A percentile compares a stretch with the other conserved stretches of the same genome.
Conservation (phyloP, 2,113 vertebrate genomes). For the Phycodurus eques region DNA sequence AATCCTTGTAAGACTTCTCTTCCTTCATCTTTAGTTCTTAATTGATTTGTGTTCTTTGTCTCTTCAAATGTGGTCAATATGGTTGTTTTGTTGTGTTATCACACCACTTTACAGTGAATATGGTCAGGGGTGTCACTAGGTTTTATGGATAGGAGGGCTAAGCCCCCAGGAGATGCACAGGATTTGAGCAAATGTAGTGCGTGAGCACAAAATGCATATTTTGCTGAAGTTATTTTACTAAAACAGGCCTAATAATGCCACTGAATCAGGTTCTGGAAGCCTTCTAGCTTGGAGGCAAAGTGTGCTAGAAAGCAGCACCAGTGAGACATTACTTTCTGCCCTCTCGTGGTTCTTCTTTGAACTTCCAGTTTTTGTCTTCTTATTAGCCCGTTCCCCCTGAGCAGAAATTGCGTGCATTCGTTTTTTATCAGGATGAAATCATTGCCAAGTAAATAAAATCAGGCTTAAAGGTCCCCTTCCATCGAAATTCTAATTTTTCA, state of each 20-base stretch:
- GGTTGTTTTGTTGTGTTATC: constrained; percentile 2
- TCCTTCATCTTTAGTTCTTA: constrained; percentile 23
- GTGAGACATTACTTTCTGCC: background rate
- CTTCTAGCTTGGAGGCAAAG: background rate
- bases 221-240: no score
- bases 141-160: no score
- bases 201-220: no score
- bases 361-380: background rate
- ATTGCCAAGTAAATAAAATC: no score
- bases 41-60: background rate
- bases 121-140: no score
- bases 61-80: background rate
- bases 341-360: background rate
- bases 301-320: background rate
- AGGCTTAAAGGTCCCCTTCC: no score
- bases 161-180: no score
- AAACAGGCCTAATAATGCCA: no score
- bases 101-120: background rate
- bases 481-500: no score
- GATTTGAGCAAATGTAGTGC: no score
- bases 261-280: background rate
- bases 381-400: background rate
- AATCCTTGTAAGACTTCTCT: constrained; percentile 34
- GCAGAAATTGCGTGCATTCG: background rate
- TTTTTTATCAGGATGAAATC: no score